These are phyloP conservation scores for Acheta domesticus DNA, from an alignment of 2,888 invertebrate species.

Conservation along the genomic window DNA sequence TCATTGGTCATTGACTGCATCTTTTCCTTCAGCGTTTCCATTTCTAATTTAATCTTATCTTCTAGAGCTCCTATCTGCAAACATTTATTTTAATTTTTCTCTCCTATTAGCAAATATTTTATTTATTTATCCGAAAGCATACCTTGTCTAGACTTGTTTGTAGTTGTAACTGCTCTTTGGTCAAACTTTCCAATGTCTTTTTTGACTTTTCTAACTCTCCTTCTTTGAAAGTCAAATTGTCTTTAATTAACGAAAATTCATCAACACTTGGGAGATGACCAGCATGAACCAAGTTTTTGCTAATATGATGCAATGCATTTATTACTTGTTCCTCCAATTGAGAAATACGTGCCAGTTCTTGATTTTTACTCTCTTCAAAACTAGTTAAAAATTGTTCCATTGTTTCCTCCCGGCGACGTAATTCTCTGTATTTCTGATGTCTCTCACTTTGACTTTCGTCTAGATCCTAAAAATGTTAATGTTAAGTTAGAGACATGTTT, in stretches of 20 bases:
- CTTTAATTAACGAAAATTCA: constrained; percentile 45
- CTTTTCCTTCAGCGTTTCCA: constrained; percentile 49
- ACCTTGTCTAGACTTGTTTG: constrained; percentile 49
- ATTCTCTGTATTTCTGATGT: constrained; percentile 74
- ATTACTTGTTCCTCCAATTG: constrained; percentile 63
- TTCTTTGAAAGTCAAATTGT: constrained; percentile 53
- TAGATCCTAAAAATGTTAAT: constrained; percentile 51
- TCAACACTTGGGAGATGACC: constrained; percentile 33
- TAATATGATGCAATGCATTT: constrained; percentile 62
- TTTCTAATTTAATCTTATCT: constrained; percentile 60
- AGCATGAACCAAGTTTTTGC: constrained; percentile 52
- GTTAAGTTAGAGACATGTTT: no score
- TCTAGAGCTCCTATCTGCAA: constrained; percentile 63
- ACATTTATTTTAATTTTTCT: no score
- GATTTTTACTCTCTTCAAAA: constrained; percentile 60
- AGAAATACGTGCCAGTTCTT: constrained; percentile 61
- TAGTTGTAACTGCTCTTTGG: constrained; percentile 55
- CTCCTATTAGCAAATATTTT: no score
- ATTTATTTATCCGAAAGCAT: no score
- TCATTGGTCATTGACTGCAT: constrained; percentile 59
- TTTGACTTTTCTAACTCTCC: constrained; percentile 59
- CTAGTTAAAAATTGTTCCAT: constrained; percentile 72
- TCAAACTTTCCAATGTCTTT: constrained; percentile 61
- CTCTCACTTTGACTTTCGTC: constrained; percentile 70
- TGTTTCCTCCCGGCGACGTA: constrained; percentile 74